Evolutionary conservation across 2,797 vertebrate genomes (phyloP), one percentile per base, ranked within the genome.

Genomic region (Pipistrellus kuhlii): DNA sequence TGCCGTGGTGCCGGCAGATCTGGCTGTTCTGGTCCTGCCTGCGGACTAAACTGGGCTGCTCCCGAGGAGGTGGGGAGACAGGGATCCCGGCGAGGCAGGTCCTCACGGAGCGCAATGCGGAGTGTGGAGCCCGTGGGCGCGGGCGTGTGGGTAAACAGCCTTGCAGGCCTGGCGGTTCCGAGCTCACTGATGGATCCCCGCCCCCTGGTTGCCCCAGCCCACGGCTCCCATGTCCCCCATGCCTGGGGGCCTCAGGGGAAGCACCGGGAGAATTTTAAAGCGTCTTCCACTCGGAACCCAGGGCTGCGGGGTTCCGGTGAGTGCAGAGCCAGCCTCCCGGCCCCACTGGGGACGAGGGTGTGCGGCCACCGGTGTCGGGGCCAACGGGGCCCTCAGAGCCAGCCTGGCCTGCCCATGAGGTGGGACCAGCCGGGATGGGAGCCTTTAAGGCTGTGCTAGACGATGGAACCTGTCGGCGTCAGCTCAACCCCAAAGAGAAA

Each of bases 381-480:
- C 35, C 57, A 17, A 25, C 30, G 51, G 73, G 57, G 51, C 55
- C 48, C 48, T 95, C 21, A 27, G 84, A 81, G 78, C 71, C 95
- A 38, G 0, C 73, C 87, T 71, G 90, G 77, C 85, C 78, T 93
- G 86, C 59, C n/a, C 20, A 69, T 53, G 95, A 96, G 93, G 81
- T 96, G 95, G 97, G 97, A 96, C 64, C 95, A 75, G 96, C 83
- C 32, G 94, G 97, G 93, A 92, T 18, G 76, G 90, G 96, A 97
- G 84, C 35, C 88, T 91, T 97, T 96, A 87, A 96, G 94, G 93
- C 95, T 85, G 53, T 73, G 90, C 94, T 95, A 96, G 96, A 97
- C 95, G 96, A 90, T 78, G 94, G 93, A 98, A 98, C 83, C 92
- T 97, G 98, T 94, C 93, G 92, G 81, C 97, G 91, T 92, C 94